Base-by-base conservation (phyloP, 2,888 invertebrate species). In the Acrocyrtus sp. region DNA sequence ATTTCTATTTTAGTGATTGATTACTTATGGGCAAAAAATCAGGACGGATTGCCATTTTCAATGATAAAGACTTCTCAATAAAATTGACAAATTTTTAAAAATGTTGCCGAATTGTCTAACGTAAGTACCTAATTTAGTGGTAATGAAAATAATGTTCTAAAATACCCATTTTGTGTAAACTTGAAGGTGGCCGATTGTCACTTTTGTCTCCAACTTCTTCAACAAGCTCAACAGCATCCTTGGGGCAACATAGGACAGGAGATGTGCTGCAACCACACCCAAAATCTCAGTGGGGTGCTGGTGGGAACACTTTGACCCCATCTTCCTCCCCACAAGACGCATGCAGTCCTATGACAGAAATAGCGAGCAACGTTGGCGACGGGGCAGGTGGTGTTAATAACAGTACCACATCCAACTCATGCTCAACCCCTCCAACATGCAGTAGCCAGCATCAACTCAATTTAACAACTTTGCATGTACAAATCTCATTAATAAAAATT, bases 401-500 rank as follows among this genome's bases (percentile, higher is more conserved):
- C 26, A 34, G 41, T 3, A 15, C 29, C 48, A 4, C 68, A n/a
- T n/a, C 10, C 1, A 41, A 62, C 27, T 70, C 73, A 6, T 66
- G 45, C 19, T 62, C 62, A 21, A 62, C 73, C 24, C 65, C 76
- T 5, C 65, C 66, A 3, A 19, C 66, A 39, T 58, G 70, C 4
- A 39, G 63, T 15, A 66, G 56, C 58, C 74, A 73, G 43, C 74
- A 69, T 62, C 77, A 70, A 12, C 74, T 66, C 47, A 51, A 47
- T 48, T 47, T 78, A 53, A 67, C 76, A 63, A 67, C 74, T 57
- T 74, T 78, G 70, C 78, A 76, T 78, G 76, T 73, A 60, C 47
- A 72, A 34, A 15, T 62, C 27, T 53, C 34, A 65, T 65, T 56
- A 53, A 43, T 41, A 12, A 39, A 1, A 34, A 5, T 5, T 34